Evolutionary conservation across 2,888 invertebrate genomes (phyloP).

Genomic region (Hemicrepidius hirtus): DNA sequence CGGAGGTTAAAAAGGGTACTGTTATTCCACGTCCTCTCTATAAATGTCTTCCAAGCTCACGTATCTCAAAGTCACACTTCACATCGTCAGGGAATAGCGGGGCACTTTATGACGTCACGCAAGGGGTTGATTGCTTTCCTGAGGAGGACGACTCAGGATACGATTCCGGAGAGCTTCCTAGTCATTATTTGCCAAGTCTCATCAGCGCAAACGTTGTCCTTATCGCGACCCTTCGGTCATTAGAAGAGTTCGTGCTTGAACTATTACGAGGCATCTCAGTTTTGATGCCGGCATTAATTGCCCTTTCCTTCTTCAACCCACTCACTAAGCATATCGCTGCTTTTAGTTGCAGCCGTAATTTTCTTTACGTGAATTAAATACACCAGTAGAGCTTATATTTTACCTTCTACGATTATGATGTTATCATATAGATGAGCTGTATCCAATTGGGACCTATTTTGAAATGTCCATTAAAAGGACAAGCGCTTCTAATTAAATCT

Average conservation of each 20-base stretch:
- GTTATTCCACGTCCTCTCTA: conserved; percentile 51
- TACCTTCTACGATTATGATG: conserved; percentile 34
- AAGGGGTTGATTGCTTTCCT: conserved; percentile 71
- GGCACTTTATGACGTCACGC: conserved; percentile 70
- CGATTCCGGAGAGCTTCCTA: conserved; percentile 64
- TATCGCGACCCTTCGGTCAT: conserved; percentile 57
- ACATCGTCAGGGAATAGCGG: conserved; percentile 54
- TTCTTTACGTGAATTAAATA: conserved; percentile 34
- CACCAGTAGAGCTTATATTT: conserved; percentile 16
- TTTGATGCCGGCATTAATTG: conserved; percentile 47
- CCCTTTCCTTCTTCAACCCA: conserved; percentile 37
- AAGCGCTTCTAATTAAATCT: conserved; percentile 27
- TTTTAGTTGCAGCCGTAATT: conserved; percentile 29
- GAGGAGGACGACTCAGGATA: conserved; percentile 61
- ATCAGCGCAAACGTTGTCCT: conserved; percentile 67
- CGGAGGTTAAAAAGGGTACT: conserved; percentile 34
- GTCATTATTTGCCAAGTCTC: conserved; percentile 69
- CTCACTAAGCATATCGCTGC: conserved; percentile 30
- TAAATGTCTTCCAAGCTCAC: conserved; percentile 53
- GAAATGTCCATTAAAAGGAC: conserved; percentile 23
- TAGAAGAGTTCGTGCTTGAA: conserved; percentile 52
- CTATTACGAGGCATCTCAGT: conserved; percentile 48
- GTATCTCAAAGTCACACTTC: conserved; percentile 58
- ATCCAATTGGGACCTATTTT: conserved; percentile 27
- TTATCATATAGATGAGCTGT: conserved; percentile 27